These are phyloP conservation scores for Tetragnatha montana DNA, from an alignment of 2,888 invertebrate genomes.

Conservation along the genomic window DNA sequence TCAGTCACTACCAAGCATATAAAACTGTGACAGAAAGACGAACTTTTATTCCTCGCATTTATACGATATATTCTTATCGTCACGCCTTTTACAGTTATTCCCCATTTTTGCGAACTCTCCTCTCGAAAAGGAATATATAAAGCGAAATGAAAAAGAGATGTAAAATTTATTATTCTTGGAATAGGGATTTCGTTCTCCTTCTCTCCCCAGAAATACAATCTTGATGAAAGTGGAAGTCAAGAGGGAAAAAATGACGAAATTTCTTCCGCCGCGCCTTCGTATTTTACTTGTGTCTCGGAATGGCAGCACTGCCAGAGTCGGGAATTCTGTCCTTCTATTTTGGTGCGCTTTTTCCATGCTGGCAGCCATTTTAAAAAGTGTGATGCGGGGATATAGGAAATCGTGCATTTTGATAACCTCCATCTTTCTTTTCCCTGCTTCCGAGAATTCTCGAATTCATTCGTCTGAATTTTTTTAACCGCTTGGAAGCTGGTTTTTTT, in stretches of 20 bases:
- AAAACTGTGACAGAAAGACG: neutral
- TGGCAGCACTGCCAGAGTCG: neutral
- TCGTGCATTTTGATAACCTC: neutral
- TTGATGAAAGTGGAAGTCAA: slow-evolving; percentile 1
- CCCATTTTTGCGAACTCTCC: neutral
- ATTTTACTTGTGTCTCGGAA: neutral
- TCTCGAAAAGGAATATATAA: neutral
- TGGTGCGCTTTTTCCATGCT: neutral
- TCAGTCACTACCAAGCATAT: neutral
- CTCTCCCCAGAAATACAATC: neutral
- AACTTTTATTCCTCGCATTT: neutral
- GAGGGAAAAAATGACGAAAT: neutral
- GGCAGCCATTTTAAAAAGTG: neutral
- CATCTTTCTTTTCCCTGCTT: neutral
- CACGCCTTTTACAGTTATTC: neutral
- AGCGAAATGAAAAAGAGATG: slow-evolving; percentile 23
- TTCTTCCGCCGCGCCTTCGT: neutral
- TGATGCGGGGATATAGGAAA: neutral
- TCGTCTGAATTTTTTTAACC: neutral
- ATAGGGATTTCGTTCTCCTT: neutral
- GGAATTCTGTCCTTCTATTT: slow-evolving; percentile 1
- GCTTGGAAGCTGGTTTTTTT: no score
- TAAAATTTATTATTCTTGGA: slow-evolving; percentile 21
- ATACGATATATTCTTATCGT: neutral
- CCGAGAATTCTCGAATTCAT: neutral